Percentiles rank a stretch among this genome's conserved stretches.
These are phyloP conservation scores for Corvus hawaiiensis DNA, from an alignment of 2,113 vertebrate genomes.

Conservation along the genomic window DNA sequence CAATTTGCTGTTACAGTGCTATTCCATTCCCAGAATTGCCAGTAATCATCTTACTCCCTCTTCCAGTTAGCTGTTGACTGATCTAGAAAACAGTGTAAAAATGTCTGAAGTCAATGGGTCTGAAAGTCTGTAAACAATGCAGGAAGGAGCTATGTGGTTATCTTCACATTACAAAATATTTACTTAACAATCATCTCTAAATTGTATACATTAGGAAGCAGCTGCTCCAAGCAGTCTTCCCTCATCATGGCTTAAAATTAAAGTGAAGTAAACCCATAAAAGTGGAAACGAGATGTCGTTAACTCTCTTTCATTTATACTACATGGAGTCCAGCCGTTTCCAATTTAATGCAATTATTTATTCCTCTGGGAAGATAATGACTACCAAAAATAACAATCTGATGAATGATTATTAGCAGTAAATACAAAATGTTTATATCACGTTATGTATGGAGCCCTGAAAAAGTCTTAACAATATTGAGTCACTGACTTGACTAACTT, in stretches of 20 bases:
- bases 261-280: background rate
- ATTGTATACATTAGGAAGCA: background rate
- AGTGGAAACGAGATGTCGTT: background rate
- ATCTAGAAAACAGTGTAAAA: background rate
- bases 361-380: background rate
- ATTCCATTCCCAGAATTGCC: background rate
- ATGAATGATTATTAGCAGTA: background rate
- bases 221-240: background rate
- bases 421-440: background rate
- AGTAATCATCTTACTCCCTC: background rate
- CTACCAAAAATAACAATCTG: background rate
- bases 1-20: background rate
- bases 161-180: background rate
- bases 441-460: background rate
- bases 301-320: background rate
- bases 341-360: background rate
- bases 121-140: background rate
- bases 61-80: background rate
- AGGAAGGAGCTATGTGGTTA: background rate
- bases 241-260: background rate
- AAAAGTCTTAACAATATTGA: background rate
- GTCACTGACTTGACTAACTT: background rate
- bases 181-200: background rate
- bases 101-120: background rate
- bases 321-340: background rate